Evolutionary conservation across 1,140 invertebrate genomes (phyloP), one percentile per base, ranked within the genome.

Genomic region (Drosophila leontia): DNA sequence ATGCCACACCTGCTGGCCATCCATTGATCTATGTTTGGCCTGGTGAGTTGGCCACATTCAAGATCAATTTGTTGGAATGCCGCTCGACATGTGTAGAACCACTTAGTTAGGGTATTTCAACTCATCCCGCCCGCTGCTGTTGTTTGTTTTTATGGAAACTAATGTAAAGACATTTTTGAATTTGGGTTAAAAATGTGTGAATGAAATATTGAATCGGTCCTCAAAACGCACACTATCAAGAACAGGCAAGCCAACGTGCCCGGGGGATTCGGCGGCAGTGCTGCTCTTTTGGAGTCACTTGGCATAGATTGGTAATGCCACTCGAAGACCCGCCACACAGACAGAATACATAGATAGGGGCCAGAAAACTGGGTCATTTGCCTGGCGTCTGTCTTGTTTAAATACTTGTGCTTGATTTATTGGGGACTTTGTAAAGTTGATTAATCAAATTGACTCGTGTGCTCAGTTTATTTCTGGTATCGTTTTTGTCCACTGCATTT

Each of bases 161-260:
- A 76, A 86, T 75, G 75, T 75, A 59, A 68, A 78, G 53, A 82
- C 83, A 68, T 82, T 83, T 63, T 51, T 41, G 26, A 64, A 88
- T 86, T 87, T 86, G 58, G 83, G 84, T 88, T 87, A 83, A 56
- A 86, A 72, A 62, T 80, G 70, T 83, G 56, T 88, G 80, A 86
- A 80, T 83, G 76, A 80, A 72, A 87, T 84, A 81, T 71, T 42
- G 58, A 60, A 72, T 72, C 29, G 67, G 19, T 59, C 37, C 53
- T 41, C 51, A 35, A n/a, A n/a, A 23, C 42, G 47, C 34, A 39
- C 55, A 64, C 37, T 62, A 29, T 39, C 17, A 32, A 59, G 56
- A 60, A 42, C 60, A 34, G 29, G 26, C 60, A n/a, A 29, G n/a
- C 11, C n/a, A 29, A 26, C 45, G 12, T 63, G 57, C 34, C 64